Evolutionary conservation across 2,113 vertebrate species (phyloP), one percentile per base, ranked within the genome.

Genomic region (Pavo muticus): DNA sequence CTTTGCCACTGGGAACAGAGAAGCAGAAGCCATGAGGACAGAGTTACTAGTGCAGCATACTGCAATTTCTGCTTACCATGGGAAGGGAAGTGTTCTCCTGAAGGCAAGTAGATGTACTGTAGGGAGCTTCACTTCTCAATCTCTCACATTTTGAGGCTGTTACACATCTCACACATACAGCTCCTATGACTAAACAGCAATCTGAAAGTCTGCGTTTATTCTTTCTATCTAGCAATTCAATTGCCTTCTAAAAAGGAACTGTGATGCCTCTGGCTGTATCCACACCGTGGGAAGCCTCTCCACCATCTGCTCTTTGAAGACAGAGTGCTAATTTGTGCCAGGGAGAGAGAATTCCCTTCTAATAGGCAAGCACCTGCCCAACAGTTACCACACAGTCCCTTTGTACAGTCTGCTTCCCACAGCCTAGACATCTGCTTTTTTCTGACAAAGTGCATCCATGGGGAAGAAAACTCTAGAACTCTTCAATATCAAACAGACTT

Each of bases 191-290:
- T 23, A 77, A 76, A 87, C 69, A n/a, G 17, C 21, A 76, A 9
- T 35, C 48, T 0, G 0, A 82, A 80, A 65, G 3, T 7, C 8
- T 14, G 2, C 4, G 12, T 47, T 2, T 30, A 13, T 32, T 54
- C 37, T 37, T 73, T 83, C 16, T 42, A 45, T 25, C 42, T 63
- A 80, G 48, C 32, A 73, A 71, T 8, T 76, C 20, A 11, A 23
- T 48, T 54, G 56, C 19, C 11, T 6, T n/a, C 29, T 25, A 56
- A 90, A 88, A 72, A 84, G 42, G 10, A 3, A 15, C 19, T 40
- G 29, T 4, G 6, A 42, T 65, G 82, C 29, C 47, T 72, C 59
- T 48, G 54, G 40, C 52, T 54, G 4, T 14, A 85, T 39, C 42
- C 30, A 70, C 48, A 88, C 40, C 5, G 1, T 1, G 4, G 64